Percentiles rank a stretch among this genome's conserved stretches.
phyloP scores from a whole-genome alignment of 1,140 invertebrate genomes.

The Bombus breviceps region DNA sequence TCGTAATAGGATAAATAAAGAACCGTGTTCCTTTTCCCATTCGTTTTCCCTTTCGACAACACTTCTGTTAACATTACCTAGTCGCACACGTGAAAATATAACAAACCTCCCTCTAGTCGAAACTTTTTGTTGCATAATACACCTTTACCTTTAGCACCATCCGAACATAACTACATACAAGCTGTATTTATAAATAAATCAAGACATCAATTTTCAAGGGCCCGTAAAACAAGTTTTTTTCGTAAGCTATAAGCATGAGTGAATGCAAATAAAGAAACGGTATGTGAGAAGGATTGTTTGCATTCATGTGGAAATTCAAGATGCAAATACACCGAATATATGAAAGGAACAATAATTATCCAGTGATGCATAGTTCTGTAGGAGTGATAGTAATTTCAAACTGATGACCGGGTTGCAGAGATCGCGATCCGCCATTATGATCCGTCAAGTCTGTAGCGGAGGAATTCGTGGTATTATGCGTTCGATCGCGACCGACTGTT shows the following conservation, averaged over 20 bases:
- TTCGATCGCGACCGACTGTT: not conserved
- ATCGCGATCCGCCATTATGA: not conserved
- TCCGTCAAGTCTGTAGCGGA: not conserved
- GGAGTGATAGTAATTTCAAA: conserved; percentile 19
- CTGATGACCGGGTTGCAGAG: not conserved
- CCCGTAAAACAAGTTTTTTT: conserved; percentile 12
- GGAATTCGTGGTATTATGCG: not conserved
- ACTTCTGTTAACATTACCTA: not conserved
- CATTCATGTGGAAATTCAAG: not conserved
- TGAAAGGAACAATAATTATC: conserved; percentile 33
- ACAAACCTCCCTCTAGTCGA: not conserved
- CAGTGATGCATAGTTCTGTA: not conserved
- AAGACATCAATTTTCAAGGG: conserved; percentile 2
- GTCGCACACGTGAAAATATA: no score
- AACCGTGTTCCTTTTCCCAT: no score
- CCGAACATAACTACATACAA: no score
- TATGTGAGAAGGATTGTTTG: not conserved
- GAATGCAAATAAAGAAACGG: not conserved
- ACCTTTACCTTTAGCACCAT: not conserved
- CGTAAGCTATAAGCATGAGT: no score
- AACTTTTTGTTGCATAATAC: not conserved
- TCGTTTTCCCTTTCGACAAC: not conserved
- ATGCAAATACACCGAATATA: conserved; percentile 6
- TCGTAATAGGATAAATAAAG: no score
- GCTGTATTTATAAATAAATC: conserved; percentile 11